These are phyloP conservation scores for Cyprinus carpio DNA, from an alignment of 2,113 vertebrate species.

Conservation along the genomic window DNA sequence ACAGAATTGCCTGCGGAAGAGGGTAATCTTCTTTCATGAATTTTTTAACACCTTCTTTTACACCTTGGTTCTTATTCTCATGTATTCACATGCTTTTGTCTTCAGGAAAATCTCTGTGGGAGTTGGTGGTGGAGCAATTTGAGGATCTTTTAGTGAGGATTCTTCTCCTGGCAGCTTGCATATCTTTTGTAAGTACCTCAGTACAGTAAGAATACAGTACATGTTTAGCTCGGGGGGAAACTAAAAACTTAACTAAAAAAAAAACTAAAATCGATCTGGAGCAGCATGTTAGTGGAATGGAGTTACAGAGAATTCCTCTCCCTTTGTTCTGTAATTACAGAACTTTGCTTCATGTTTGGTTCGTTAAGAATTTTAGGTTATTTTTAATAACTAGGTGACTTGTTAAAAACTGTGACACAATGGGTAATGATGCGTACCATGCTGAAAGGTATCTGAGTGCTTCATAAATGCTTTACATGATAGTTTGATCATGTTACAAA, in stretches of 20 bases:
- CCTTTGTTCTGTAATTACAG: neutral
- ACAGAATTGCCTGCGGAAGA: slow-evolving; percentile 97
- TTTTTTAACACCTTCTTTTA: neutral
- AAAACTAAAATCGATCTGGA: neutral
- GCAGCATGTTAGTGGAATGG: neutral
- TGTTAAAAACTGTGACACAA: neutral
- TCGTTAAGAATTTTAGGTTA: neutral
- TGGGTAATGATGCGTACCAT: neutral
- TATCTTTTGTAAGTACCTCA: slow-evolving; percentile 94
- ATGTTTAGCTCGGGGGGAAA: too few species aligned
- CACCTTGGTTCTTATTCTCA: neutral
- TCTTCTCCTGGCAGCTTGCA: slow-evolving; percentile 95
- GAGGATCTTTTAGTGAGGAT: slow-evolving; percentile 98
- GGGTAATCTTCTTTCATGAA: slow-evolving; percentile 71
- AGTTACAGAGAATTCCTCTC: neutral
- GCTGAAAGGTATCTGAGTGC: neutral
- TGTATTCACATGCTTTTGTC: slow-evolving; percentile 28
- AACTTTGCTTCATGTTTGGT: neutral
- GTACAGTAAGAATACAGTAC: neutral
- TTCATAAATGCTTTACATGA: neutral
- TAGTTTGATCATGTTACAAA: slow-evolving; percentile 7
- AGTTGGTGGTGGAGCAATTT: slow-evolving; percentile 96
- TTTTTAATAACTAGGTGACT: neutral
- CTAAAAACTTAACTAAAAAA: neutral
- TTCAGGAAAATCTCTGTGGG: slow-evolving; percentile 94